Evolutionary conservation across 2,888 invertebrate species (phyloP).

Genomic region (Steromphala cineraria): DNA sequence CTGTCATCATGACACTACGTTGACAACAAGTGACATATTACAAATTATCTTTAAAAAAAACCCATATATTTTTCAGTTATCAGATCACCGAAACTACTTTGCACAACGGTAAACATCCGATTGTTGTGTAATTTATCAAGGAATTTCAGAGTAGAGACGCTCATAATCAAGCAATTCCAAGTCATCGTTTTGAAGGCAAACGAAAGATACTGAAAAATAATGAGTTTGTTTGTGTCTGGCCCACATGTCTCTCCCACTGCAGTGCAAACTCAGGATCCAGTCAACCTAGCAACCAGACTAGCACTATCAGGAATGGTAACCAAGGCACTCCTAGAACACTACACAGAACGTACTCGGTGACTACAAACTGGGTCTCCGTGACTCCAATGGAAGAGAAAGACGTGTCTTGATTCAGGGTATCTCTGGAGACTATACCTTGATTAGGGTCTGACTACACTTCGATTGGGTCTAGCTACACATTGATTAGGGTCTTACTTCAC

Average conservation of each 20-base stretch:
- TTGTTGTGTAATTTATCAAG: too few relatives aligned
- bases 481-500: too few relatives aligned
- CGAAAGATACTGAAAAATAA: background rate
- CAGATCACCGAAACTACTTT: too few relatives aligned
- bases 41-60: too few relatives aligned
- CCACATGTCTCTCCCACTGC: background rate
- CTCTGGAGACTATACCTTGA: too few relatives aligned
- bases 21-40: too few relatives aligned
- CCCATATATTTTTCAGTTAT: too few relatives aligned
- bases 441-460: too few relatives aligned
- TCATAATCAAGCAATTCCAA: background rate
- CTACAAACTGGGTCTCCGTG: background rate
- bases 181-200: background rate
- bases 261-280: background rate
- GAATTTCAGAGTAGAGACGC: too few relatives aligned
- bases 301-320: background rate
- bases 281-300: background rate
- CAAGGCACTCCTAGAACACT: background rate
- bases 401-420: background rate
- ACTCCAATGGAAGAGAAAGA: background rate
- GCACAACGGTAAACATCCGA: too few relatives aligned
- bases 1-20: too few relatives aligned
- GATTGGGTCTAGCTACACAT: too few relatives aligned
- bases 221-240: conserved; percentile 2
- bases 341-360: background rate